Evolutionary conservation across 2,113 vertebrate species (phyloP).

Genomic region (Hippocampus abdominalis): DNA sequence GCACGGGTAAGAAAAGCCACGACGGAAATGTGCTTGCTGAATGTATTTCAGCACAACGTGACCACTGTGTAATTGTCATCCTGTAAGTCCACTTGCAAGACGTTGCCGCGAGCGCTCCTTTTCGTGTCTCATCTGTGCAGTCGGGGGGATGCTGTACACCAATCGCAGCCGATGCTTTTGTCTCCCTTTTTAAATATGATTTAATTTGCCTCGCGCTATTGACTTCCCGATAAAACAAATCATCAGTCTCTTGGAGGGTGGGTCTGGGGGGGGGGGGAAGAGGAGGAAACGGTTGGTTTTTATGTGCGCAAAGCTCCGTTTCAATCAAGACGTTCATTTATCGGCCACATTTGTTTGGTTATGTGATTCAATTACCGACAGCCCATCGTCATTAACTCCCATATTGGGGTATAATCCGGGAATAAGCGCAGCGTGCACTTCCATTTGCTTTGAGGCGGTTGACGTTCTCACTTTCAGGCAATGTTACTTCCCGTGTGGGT

Average conservation of each 20-base stretch:
- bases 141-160: neutral
- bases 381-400: neutral
- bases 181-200: conserved; percentile 32
- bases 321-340: conserved; percentile 38
- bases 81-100: neutral
- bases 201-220: conserved; percentile 41
- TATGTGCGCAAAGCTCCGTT: conserved; percentile 39
- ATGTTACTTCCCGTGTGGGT: neutral
- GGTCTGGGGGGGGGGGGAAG: neutral
- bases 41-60: neutral
- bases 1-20: neutral
- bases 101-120: neutral
- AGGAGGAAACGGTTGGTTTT: conserved; percentile 6
- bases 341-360: conserved; percentile 29
- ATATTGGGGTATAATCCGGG: neutral
- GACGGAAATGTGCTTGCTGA: neutral
- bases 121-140: neutral
- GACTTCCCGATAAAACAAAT: conserved; percentile 52
- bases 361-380: conserved; percentile 13
- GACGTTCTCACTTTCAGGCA: neutral
- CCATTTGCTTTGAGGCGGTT: neutral
- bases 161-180: conserved; percentile 3
- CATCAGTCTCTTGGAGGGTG: conserved; percentile 27
- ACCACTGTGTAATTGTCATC: neutral
- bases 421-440: neutral